Base-by-base conservation (phyloP, 2,113 vertebrate genomes). In the Xiphorhynchus elegans region DNA sequence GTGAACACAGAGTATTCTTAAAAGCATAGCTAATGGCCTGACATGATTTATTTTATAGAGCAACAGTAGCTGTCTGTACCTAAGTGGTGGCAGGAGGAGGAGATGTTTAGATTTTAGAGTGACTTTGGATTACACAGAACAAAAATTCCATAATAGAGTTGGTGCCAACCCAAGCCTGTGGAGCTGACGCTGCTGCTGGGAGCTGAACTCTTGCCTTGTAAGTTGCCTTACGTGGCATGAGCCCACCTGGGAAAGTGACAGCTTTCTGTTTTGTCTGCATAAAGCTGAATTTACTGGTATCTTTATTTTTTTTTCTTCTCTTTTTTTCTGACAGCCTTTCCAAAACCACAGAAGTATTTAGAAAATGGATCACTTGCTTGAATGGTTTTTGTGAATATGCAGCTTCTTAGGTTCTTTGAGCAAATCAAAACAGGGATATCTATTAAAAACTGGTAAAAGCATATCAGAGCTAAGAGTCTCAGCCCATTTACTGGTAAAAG, bases 301-400 rank as follows among this genome's bases (percentile, higher is more conserved):
- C 13, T 28, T 6, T 17, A 6, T 25, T 17, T 15, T 56, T 4
- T 39, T 5, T 13, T 2, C 5, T 18, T 6, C 18, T 2, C 5
- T 18, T 8, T 25, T 24, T 13, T n/a, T 2, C 8, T 67, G 44
- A 13, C 23, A 60, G 35, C 47, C 16, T 63, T 81, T 74, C 58
- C 59, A 50, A 82, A 84, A 84, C 46, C 28, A 20, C 7, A 7
- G 16, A 76, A 70, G 4, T 58, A 21, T 66, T 84, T 63, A 74
- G 62, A 69, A 89, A 95, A 87, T 40, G 8, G 56, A 93, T 50
- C 28, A 37, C 53, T 90, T 89, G 62, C 66, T 89, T 87, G 76
- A 85, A 62, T 15, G 5, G 14, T 76, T 89, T 90, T 69, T 91
- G 40, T 87, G 53, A 93, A 42, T 29, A 29, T 58, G 64, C 74